A percentile compares a stretch with the other conserved stretches of the same genome.
These are phyloP conservation scores for Pyrrhia umbra DNA, from an alignment of 2,888 invertebrate species.

Conservation along the genomic window DNA sequence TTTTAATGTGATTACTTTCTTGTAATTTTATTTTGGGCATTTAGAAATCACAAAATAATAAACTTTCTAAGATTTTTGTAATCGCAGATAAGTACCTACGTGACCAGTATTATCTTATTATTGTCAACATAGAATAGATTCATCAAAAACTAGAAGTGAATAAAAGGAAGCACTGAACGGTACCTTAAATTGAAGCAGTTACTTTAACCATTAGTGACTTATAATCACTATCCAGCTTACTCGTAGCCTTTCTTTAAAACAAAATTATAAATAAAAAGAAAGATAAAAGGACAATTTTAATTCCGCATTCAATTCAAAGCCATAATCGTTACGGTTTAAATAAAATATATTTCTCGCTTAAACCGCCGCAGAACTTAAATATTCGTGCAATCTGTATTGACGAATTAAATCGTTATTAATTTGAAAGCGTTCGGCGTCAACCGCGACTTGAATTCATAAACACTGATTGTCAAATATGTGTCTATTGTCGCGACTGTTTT, in stretches of 20 bases:
- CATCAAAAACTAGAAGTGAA: no score
- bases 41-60: no score
- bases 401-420: constrained; percentile 61
- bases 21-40: not conserved
- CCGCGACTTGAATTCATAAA: constrained; percentile 57
- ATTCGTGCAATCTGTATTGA: constrained; percentile 43
- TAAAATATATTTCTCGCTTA: constrained; percentile 32
- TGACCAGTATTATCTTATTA: no score
- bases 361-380: constrained; percentile 38
- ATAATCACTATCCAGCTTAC: not conserved
- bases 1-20: constrained; percentile 12
- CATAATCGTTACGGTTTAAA: constrained; percentile 33
- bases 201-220: not conserved
- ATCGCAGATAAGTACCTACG: no score
- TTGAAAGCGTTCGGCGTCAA: constrained; percentile 32
- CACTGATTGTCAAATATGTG: constrained; percentile 43
- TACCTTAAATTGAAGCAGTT: not conserved
- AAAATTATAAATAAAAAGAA: not conserved
- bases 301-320: constrained; percentile 4
- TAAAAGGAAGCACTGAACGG: no score
- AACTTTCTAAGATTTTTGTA: no score
- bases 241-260: not conserved
- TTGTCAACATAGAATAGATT: no score
- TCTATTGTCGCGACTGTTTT: constrained; percentile 36
- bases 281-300: constrained; percentile 5